Evolutionary conservation across 1,140 invertebrate species (phyloP).

Genomic region (Caerostris darwini): DNA sequence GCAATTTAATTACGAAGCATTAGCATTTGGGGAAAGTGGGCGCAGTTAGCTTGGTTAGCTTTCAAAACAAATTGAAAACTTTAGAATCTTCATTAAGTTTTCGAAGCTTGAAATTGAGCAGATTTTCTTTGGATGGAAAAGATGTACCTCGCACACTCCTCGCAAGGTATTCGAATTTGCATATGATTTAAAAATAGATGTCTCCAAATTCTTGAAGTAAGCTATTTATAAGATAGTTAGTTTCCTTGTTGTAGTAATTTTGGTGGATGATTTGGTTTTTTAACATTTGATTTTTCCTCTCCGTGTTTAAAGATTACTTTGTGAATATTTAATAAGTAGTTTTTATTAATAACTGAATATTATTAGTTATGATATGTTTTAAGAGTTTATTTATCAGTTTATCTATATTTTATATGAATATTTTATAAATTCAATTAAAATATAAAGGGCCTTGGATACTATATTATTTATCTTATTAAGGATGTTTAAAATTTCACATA

Average conservation of each 20-base stretch:
- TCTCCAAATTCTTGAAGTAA: neutral
- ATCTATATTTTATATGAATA: no score
- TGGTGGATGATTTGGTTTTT: neutral
- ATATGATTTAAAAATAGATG: neutral
- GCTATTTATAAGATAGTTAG: neutral
- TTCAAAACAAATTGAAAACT: conserved; percentile 43
- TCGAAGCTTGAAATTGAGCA: neutral
- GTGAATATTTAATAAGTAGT: neutral
- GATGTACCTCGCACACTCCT: neutral
- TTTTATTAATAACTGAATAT: no score
- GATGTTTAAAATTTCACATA: no score
- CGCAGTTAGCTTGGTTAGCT: conserved; percentile 2
- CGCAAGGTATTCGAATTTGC: neutral
- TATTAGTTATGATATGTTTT: no score
- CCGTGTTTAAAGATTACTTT: neutral
- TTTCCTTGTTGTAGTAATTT: neutral
- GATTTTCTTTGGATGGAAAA: neutral
- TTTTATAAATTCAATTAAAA: no score
- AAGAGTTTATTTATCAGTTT: no score
- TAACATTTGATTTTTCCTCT: neutral
- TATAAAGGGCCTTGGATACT: no score
- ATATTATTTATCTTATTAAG: no score
- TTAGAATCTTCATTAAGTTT: conserved; percentile 30
- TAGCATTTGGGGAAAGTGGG: conserved; percentile 36
- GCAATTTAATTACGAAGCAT: conserved; percentile 56